A percentile compares a stretch with the other conserved stretches of the same genome.
Conservation (phyloP, 1,140 invertebrate species). For the Archivesica marissinica region DNA sequence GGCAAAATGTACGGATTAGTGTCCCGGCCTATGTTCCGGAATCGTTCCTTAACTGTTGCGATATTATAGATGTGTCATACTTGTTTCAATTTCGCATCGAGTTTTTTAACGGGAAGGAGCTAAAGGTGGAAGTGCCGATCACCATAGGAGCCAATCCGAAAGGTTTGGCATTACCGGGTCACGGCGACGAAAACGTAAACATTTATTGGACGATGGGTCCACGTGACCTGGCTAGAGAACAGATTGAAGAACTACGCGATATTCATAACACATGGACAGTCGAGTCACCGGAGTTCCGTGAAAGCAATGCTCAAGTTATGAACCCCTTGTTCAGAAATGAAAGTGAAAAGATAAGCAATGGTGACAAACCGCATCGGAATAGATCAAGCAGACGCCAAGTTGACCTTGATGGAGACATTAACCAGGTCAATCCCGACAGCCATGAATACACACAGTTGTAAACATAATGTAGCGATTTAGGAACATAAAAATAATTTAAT, state of each 20-base stretch:
- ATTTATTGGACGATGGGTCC: slow-evolving; percentile 71
- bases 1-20: slow-evolving; percentile 79
- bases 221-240: slow-evolving; percentile 43
- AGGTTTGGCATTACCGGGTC: slow-evolving; percentile 69
- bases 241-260: slow-evolving; percentile 53
- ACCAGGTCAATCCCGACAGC: neutral
- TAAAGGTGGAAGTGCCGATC: slow-evolving; percentile 74
- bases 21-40: slow-evolving; percentile 83
- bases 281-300: slow-evolving; percentile 68
- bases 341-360: slow-evolving; percentile 18
- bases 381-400: neutral
- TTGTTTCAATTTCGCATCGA: slow-evolving; percentile 81
- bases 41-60: slow-evolving; percentile 79
- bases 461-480: neutral
- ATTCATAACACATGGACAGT: slow-evolving; percentile 51
- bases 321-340: slow-evolving; percentile 73
- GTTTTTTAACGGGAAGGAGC: slow-evolving; percentile 72
- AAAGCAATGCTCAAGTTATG: slow-evolving; percentile 64
- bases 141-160: slow-evolving; percentile 74
- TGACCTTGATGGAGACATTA: neutral
- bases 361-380: neutral
- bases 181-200: slow-evolving; percentile 59
- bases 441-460: neutral
- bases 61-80: slow-evolving; percentile 82
- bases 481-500: neutral